Base-by-base conservation (phyloP, 2,797 vertebrate genomes). In the Myotis findleyi region DNA sequence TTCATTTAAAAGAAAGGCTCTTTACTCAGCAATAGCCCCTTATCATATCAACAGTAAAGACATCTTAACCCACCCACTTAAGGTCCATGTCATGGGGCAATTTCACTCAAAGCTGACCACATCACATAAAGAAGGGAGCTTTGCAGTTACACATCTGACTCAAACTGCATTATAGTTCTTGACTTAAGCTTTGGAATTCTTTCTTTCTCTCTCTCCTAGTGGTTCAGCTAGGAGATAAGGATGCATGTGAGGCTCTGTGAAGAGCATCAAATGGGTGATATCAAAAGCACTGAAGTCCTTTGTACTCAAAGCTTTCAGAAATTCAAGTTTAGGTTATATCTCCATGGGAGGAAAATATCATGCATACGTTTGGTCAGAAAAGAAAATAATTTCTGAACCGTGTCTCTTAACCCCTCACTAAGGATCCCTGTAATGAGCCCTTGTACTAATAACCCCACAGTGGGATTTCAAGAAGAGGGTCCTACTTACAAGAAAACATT, bases 401-500 rank as follows among this genome's bases (percentile, higher is more conserved):
- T 80, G 33, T 85, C 69, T 97, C 80, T 92, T 81, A 72, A 83
- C 55, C 80, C 82, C 82, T 96, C 94, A 73, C 71, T 76, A 59
- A 76, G 88, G 79, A 91, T 76, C 18, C 80, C 72, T 33, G 79
- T 49, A 77, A 89, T 1, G 11, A 38, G 44, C 30, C 75, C 55
- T 92, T 91, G n/a, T 81, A 77, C 90, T 96, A 95, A 92, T 84
- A 92, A 95, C 76, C 76, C 55, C 92, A 62, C 92, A 75, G 95
- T 8, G 86, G 94, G 93, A 91, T 91, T 55, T 91, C 77, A 3
- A 57, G 84, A 79, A 92, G 25, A 51, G 38, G 14, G 72, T 55
- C 88, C 80, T 77, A 64, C 86, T 96, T 91, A 94, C 88, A 92
- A 81, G 83, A 95, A 75, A 66, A 87, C 89, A 97, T 95, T 95